Evolutionary conservation across 1,140 invertebrate species (phyloP), one percentile per base, ranked within the genome.

Genomic region (Stenopsyche tienmushanensis): DNA sequence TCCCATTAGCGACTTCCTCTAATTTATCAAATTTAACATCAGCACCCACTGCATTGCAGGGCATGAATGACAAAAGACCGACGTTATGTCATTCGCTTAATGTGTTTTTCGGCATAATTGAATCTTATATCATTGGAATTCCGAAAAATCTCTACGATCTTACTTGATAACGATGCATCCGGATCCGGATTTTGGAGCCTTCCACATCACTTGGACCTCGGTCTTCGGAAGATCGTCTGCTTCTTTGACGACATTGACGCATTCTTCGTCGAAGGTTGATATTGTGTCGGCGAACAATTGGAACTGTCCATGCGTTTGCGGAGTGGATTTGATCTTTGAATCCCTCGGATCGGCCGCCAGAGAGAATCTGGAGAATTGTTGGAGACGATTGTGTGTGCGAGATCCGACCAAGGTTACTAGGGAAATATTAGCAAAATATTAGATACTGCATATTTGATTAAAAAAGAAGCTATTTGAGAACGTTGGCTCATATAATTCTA

Each of bases 141-240:
- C n/a, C n/a, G n/a, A n/a, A n/a, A n/a, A n/a, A n/a, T n/a, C n/a
- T n/a, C n/a, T 50, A 45, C 21, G 10, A 18, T 21, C 26, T 80
- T 73, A 89, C 88, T 85, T 89, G 77, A 94, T 83, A 60, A 87
- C 82, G 17, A 97, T 87, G 74, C 94, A 97, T 59, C 93, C 93
- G 1, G 91, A 90, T 3, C 91, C 91, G 0, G 85, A 75, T 8
- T 85, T 85, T 1, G 93, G 93, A 1, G 94, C 92, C 47, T 87
- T 89, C 94, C 94, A 97, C 84, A 94, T 88, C 47, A 94, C 90
- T 73, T 92, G 89, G 1, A 96, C 87, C 76, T 96, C 91, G 0
- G 89, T 89, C 77, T 96, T 96, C 1, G 88, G 87, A 65, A 87
- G 78, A 72, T 88, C 84, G 57, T 90, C 87, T 0, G 86, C 83